Evolutionary conservation across 2,113 vertebrate genomes (phyloP).

Genomic region (Cochlearius cochlearius): DNA sequence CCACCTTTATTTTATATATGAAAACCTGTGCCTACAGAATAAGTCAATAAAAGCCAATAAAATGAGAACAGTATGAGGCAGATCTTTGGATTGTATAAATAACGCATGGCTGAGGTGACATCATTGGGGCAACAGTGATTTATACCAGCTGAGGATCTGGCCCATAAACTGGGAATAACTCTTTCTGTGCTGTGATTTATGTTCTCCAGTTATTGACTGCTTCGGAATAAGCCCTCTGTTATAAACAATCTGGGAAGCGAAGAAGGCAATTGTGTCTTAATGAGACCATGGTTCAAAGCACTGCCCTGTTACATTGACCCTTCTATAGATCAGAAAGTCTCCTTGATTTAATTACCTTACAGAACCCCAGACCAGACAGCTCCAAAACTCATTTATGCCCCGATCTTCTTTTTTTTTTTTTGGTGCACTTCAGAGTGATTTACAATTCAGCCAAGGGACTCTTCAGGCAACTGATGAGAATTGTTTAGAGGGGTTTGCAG

Average conservation of each 20-base stretch:
- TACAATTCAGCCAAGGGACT: not conserved
- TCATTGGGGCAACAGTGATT: conserved; percentile 5
- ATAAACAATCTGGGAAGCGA: not conserved
- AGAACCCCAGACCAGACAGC: conserved; percentile 33
- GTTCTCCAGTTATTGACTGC: conserved; percentile 26
- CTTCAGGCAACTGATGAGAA: not conserved
- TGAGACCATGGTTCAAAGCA: conserved; percentile 26
- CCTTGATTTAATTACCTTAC: conserved; percentile 37
- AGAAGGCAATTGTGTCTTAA: not conserved
- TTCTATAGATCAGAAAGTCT: conserved; percentile 13
- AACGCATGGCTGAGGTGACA: conserved; percentile 1
- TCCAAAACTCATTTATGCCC: conserved; percentile 37
- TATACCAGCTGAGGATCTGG: conserved; percentile 17
- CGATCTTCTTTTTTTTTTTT: not conserved
- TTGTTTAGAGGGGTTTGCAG: not conserved
- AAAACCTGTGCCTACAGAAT: not conserved
- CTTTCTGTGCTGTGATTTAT: conserved; percentile 30
- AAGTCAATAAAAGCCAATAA: not conserved
- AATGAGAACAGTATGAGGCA: not conserved
- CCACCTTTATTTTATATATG: not conserved
- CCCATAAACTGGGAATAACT: not conserved
- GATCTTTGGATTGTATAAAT: not conserved
- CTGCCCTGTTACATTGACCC: conserved; percentile 45
- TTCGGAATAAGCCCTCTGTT: not conserved
- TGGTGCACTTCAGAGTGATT: not conserved